A percentile compares a stretch with the other conserved stretches of the same genome.
Evolutionary conservation across 2,797 vertebrate genomes (phyloP).

Genomic region (Diglossa cyanea): DNA sequence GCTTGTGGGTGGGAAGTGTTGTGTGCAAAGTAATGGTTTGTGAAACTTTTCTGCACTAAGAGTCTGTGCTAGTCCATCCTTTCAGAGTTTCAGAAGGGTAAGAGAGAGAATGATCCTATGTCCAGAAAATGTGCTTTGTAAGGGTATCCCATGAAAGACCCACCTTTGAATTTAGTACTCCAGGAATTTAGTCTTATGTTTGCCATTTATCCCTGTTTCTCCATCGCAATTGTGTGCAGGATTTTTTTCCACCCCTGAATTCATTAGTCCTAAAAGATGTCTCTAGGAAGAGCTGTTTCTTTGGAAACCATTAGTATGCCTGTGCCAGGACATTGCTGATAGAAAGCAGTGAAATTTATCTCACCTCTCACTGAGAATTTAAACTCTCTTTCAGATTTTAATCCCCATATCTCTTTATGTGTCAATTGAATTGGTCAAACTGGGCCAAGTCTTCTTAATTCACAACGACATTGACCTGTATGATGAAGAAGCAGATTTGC

Average conservation of each 20-base stretch:
- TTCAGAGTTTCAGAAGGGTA: neutral
- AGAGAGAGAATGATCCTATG: neutral
- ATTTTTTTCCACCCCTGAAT: neutral
- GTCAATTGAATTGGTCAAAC: slow-evolving; percentile 92
- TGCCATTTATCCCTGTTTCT: neutral
- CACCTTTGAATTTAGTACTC: neutral
- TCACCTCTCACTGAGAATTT: neutral
- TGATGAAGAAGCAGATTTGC: slow-evolving; percentile 81
- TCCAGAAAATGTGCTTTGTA: neutral
- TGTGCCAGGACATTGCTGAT: neutral
- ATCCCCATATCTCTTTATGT: slow-evolving; percentile 94
- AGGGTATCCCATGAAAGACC: neutral
- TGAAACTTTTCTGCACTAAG: neutral
- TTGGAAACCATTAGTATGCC: neutral
- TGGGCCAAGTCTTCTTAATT: slow-evolving; percentile 91
- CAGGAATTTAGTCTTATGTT: neutral
- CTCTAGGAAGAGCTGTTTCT: neutral
- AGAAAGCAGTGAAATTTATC: neutral
- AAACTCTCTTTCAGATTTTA: slow-evolving; percentile 80
- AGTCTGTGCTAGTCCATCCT: neutral
- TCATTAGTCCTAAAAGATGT: neutral
- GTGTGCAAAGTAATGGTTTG: neutral
- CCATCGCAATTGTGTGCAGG: neutral
- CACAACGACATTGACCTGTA: slow-evolving; percentile 90
- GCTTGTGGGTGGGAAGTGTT: neutral